These are phyloP conservation scores for Caenorhabditis uteleia DNA, from an alignment of 2,888 invertebrate species.

Conservation along the genomic window DNA sequence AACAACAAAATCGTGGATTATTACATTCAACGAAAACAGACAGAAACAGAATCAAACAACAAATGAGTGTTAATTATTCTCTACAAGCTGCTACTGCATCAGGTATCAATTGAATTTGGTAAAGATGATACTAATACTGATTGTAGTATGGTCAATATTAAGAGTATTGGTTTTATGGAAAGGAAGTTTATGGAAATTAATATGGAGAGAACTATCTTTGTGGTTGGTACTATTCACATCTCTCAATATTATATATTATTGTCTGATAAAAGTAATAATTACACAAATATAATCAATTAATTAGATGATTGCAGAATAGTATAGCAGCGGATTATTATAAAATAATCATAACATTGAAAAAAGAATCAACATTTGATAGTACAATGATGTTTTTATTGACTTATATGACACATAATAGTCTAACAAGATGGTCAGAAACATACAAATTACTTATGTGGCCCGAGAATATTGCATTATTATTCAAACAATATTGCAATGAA, in stretches of 20 bases:
- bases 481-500: conserved; percentile 34
- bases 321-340: conserved; percentile 9
- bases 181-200: conserved; percentile 45
- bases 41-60: too few relatives aligned
- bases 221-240: conserved; percentile 24
- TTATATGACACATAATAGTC: conserved; percentile 29
- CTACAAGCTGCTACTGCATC: conserved; percentile 40
- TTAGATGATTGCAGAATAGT: conserved; percentile 5
- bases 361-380: conserved; percentile 17
- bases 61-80: conserved; percentile 45
- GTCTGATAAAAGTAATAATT: conserved; percentile 11
- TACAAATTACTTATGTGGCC: conserved; percentile 46
- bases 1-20: too few relatives aligned
- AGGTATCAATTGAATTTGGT: conserved; percentile 2
- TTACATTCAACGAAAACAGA: too few relatives aligned
- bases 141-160: conserved; percentile 14
- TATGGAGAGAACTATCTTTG: conserved; percentile 20
- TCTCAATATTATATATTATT: conserved; percentile 5
- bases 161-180: conserved; percentile 27
- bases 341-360: conserved; percentile 3
- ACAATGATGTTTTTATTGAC: conserved; percentile 32
- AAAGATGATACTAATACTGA: neutral
- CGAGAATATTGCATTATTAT: conserved; percentile 37
- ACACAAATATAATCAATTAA: neutral
- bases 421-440: conserved; percentile 36